These are phyloP conservation scores for Cyaniris semiargus DNA, from an alignment of 2,888 invertebrate genomes.

Conservation along the genomic window DNA sequence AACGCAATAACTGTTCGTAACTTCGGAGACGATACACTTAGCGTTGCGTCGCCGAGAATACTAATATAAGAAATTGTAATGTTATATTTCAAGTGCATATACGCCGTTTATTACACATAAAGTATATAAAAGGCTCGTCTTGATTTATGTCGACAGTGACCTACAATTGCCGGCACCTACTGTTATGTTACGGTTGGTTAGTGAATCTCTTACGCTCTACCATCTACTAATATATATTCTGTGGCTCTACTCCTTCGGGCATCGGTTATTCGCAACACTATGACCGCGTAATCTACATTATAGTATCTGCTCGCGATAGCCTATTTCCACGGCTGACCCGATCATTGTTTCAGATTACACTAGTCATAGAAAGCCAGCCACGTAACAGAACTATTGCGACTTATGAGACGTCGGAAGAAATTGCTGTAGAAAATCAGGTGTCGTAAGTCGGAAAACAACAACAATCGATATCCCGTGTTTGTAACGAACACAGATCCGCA, in stretches of 20 bases:
- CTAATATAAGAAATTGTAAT: conserved; percentile 47
- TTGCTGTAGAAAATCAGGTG: conserved; percentile 29
- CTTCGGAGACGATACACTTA: conserved; percentile 49
- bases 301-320: conserved; percentile 1
- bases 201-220: conserved; percentile 50
- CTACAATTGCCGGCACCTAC: conserved; percentile 51
- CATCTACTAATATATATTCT: too few relatives aligned
- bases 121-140: conserved; percentile 39
- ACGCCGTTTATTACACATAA: conserved; percentile 39
- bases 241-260: conserved; percentile 37
- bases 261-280: conserved; percentile 28
- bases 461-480: conserved; percentile 42
- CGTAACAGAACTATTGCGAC: conserved; percentile 8
- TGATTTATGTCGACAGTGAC: conserved; percentile 48
- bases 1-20: conserved; percentile 45
- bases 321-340: not conserved
- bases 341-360: conserved; percentile 9
- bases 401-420: conserved; percentile 20
- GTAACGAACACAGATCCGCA: conserved; percentile 32
- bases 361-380: conserved; percentile 10
- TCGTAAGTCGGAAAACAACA: conserved; percentile 35
- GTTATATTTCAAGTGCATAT: conserved; percentile 50
- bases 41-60: conserved; percentile 44
- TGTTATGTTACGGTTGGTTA: conserved; percentile 60
- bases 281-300: conserved; percentile 26